These are phyloP conservation scores for Patiria miniata DNA, from an alignment of 35 echinoderm and acorn worm genomes.

Conservation along the genomic window DNA sequence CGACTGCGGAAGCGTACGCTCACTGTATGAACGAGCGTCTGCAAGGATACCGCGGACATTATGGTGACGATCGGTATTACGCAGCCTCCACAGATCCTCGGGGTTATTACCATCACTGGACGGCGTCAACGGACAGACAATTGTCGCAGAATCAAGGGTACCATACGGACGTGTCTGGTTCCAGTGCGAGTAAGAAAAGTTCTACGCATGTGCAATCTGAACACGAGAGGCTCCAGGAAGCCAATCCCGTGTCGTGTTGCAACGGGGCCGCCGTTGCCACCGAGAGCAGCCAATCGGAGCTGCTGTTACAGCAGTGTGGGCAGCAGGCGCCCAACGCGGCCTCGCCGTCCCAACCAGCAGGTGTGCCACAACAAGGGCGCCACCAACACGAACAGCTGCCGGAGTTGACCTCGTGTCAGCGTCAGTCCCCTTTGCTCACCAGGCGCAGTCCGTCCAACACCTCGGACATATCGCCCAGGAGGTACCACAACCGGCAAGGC, in stretches of 20 bases:
- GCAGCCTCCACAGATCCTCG: slow-evolving; percentile 42
- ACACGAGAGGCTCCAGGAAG: slow-evolving; percentile 20
- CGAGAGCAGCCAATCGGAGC: slow-evolving; percentile 31
- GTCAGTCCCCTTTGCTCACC: slow-evolving; percentile 28
- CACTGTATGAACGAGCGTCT: slow-evolving; percentile 89
- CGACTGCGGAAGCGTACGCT: slow-evolving; percentile 75
- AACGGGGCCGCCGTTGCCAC: slow-evolving; percentile 20
- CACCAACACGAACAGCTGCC: slow-evolving; percentile 38
- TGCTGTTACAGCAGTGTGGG: slow-evolving; percentile 38
- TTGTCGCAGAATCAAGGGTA: slow-evolving; percentile 20
- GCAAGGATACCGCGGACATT: slow-evolving; percentile 87
- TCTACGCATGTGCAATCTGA: slow-evolving; percentile 53
- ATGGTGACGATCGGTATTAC: slow-evolving; percentile 85
- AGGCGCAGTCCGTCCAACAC: slow-evolving; percentile 53
- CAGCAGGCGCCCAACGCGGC: not conserved
- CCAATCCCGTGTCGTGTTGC: slow-evolving; percentile 38
- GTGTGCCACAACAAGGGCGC: slow-evolving; percentile 16
- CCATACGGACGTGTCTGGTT: slow-evolving; percentile 1
- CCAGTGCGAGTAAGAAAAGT: slow-evolving; percentile 42
- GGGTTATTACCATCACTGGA: slow-evolving; percentile 56
- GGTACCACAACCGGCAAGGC: slow-evolving; percentile 42
- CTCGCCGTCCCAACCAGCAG: slow-evolving; percentile 38
- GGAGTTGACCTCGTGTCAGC: slow-evolving; percentile 27
- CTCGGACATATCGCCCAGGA: slow-evolving; percentile 48
- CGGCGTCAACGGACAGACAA: slow-evolving; percentile 11